Conservation (phyloP, 2,797 vertebrate genomes). For the Chaunax sp. region DNA sequence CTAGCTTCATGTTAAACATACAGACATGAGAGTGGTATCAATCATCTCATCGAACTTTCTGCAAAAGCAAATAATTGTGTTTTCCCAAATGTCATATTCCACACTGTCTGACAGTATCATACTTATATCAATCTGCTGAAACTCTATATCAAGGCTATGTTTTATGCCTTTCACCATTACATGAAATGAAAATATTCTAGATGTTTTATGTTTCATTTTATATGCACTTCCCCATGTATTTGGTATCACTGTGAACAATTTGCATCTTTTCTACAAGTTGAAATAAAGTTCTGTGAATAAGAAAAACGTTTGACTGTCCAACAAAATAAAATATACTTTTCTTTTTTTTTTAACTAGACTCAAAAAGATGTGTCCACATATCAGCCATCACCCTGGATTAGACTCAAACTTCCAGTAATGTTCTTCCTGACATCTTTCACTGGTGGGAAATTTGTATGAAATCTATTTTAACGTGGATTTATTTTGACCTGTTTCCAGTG, state of each 20-base stretch:
- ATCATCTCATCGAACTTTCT: neutral
- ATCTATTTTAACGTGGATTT: constrained; percentile 40
- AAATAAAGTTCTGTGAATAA: constrained; percentile 1
- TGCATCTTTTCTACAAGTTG: neutral
- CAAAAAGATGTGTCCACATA: neutral
- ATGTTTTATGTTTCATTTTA: neutral
- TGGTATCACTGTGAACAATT: neutral
- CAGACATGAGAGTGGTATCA: neutral
- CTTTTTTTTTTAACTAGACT: no score
- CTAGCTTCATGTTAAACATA: neutral
- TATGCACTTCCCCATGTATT: neutral
- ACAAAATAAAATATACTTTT: no score
- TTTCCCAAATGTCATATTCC: no score
- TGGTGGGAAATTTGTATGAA: constrained; percentile 15
- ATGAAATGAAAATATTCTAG: neutral
- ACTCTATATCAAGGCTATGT: no score
- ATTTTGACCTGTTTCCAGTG: constrained; percentile 20
- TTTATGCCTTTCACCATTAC: neutral
- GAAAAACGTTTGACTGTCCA: constrained; percentile 23
- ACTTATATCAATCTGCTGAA: no score
- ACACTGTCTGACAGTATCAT: neutral
- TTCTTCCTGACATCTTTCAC: neutral
- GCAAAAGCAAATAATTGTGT: neutral
- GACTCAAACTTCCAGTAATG: neutral
- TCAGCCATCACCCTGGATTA: neutral